phyloP scores from a whole-genome alignment of 64 coral and sea anemone species.

The Montipora foliosa region DNA sequence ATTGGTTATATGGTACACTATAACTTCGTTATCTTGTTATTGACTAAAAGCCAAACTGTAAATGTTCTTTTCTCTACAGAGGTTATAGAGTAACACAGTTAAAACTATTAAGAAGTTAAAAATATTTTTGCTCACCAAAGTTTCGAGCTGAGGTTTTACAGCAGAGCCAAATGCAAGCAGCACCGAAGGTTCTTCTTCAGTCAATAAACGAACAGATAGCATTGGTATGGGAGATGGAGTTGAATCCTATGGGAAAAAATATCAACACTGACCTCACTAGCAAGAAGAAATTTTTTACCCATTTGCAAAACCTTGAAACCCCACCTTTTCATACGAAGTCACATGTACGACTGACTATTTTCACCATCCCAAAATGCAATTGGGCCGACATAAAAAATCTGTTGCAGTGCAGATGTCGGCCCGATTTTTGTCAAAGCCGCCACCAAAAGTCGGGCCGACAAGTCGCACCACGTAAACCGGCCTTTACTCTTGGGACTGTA shows the following conservation, averaged over 20 bases:
- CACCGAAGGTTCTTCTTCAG: slow-evolving; percentile 80
- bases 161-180: slow-evolving; percentile 90
- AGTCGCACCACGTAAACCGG: too few species aligned
- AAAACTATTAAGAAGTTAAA: not conserved
- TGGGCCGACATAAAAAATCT: too few species aligned
- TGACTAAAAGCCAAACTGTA: too few species aligned
- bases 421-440: too few species aligned
- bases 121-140: slow-evolving; percentile 63
- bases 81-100: not conserved
- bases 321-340: not conserved
- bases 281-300: not conserved
- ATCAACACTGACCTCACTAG: not conserved
- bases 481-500: too few species aligned
- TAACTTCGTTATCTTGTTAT: too few species aligned
- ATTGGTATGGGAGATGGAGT: slow-evolving; percentile 76
- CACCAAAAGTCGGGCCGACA: too few species aligned
- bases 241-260: not conserved
- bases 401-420: too few species aligned
- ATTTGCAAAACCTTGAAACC: not conserved
- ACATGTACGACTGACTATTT: too few species aligned
- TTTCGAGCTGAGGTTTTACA: slow-evolving; percentile 98
- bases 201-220: slow-evolving; percentile 70
- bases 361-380: too few species aligned
- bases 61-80: too few species aligned
- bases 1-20: too few species aligned